Conservation (phyloP, 2,113 vertebrate genomes). For the Platysternon megacephalum region DNA sequence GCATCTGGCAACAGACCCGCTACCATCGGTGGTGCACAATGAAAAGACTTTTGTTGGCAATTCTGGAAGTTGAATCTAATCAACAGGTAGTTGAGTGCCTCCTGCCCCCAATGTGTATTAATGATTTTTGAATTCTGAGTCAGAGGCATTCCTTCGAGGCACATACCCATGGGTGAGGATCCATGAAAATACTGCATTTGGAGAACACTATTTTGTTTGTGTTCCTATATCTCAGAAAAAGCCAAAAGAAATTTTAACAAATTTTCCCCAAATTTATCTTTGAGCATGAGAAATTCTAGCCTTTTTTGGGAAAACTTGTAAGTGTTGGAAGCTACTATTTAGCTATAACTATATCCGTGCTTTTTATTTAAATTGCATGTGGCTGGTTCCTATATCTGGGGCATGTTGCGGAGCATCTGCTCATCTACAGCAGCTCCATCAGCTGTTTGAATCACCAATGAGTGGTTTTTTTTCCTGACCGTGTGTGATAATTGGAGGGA, state of each 20-base stretch:
- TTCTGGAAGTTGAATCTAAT: neutral
- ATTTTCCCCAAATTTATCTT: neutral
- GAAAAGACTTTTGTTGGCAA: too few relatives aligned
- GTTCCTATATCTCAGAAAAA: neutral
- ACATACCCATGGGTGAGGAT: neutral
- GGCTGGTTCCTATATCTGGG: neutral
- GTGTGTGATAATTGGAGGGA: conserved; percentile 44
- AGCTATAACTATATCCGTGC: neutral
- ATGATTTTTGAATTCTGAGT: neutral
- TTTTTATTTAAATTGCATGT: neutral
- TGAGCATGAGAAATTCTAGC: neutral
- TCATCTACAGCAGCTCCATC: neutral
- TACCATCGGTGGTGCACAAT: neutral
- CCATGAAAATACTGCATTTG: neutral
- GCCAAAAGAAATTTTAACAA: neutral
- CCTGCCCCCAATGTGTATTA: neutral
- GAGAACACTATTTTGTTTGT: neutral
- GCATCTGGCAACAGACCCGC: neutral
- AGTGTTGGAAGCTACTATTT: neutral
- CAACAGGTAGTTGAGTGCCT: neutral
- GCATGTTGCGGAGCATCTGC: neutral
- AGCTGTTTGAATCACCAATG: neutral
- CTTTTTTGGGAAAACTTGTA: neutral
- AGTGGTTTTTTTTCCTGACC: neutral
- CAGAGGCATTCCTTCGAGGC: neutral